Conservation (phyloP, 2,888 invertebrate species). For the Diogma glabrata region DNA sequence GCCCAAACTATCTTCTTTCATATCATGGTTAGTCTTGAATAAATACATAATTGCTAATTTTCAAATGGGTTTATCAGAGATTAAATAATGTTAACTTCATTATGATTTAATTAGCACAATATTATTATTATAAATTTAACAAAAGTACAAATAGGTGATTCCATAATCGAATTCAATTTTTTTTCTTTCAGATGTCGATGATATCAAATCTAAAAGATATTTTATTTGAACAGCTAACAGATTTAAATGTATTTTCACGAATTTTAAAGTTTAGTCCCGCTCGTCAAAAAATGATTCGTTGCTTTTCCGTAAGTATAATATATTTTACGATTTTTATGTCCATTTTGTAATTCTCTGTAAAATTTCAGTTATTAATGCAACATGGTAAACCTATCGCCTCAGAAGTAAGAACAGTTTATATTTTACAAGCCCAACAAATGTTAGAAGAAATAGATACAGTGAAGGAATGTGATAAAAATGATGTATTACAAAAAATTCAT, state of each 20-base stretch:
- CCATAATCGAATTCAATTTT: no score
- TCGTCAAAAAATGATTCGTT: constrained; percentile 31
- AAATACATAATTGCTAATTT: no score
- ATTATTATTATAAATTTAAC: no score
- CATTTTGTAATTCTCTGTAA: neutral
- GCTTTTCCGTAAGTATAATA: constrained; percentile 23
- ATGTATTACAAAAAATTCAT: constrained; percentile 21
- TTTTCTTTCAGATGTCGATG: constrained; percentile 28
- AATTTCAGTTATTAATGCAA: constrained; percentile 23
- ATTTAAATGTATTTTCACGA: constrained; percentile 30
- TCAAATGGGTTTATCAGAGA: no score
- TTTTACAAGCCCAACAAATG: constrained; percentile 8
- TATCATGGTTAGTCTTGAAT: no score
- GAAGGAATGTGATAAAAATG: constrained; percentile 3
- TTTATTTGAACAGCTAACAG: constrained; percentile 30
- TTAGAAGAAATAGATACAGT: constrained; percentile 8
- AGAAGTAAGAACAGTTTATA: constrained; percentile 26
- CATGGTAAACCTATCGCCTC: constrained; percentile 28
- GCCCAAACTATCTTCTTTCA: no score
- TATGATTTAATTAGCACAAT: no score
- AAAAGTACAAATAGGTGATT: no score
- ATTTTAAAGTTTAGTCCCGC: constrained; percentile 30
- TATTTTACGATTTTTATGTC: neutral
- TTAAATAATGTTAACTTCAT: no score
- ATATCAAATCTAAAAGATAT: constrained; percentile 27